Percentiles rank a stretch among this genome's conserved stretches.
These are phyloP conservation scores for Melinaea menophilus DNA, from an alignment of 2,888 invertebrate genomes.

Conservation along the genomic window DNA sequence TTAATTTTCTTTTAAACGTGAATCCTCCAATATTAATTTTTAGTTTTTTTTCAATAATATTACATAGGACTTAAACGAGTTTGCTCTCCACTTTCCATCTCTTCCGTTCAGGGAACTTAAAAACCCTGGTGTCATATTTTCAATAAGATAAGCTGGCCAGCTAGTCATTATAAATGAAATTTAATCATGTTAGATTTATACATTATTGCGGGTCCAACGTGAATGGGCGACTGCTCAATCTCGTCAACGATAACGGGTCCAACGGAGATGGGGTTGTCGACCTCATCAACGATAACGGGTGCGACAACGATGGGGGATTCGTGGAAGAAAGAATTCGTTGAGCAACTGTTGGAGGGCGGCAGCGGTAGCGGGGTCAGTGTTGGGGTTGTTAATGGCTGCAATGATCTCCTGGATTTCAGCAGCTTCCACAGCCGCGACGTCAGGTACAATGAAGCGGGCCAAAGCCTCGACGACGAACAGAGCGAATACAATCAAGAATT, in stretches of 20 bases:
- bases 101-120: too few species aligned
- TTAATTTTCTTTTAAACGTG: too few species aligned
- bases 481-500: constrained; percentile 44
- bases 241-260: constrained; percentile 28
- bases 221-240: too few species aligned
- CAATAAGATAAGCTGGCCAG: too few species aligned
- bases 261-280: not conserved
- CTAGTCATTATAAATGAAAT: too few species aligned
- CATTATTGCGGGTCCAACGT: not conserved
- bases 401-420: constrained; percentile 41
- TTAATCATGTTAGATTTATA: too few species aligned
- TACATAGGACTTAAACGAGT: too few species aligned
- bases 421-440: constrained; percentile 25
- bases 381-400: constrained; percentile 48
- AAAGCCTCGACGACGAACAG: constrained; percentile 40
- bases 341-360: constrained; percentile 38
- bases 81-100: too few species aligned
- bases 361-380: constrained; percentile 42
- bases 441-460: constrained; percentile 26
- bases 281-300: constrained; percentile 20
- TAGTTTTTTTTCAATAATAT: too few species aligned
- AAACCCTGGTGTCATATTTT: too few species aligned
- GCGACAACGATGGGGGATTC: constrained; percentile 33
- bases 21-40: too few species aligned
- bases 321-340: constrained; percentile 27